phyloP scores from a whole-genome alignment of 2,113 vertebrate species.

The Oncorhynchus gorbuscha region DNA sequence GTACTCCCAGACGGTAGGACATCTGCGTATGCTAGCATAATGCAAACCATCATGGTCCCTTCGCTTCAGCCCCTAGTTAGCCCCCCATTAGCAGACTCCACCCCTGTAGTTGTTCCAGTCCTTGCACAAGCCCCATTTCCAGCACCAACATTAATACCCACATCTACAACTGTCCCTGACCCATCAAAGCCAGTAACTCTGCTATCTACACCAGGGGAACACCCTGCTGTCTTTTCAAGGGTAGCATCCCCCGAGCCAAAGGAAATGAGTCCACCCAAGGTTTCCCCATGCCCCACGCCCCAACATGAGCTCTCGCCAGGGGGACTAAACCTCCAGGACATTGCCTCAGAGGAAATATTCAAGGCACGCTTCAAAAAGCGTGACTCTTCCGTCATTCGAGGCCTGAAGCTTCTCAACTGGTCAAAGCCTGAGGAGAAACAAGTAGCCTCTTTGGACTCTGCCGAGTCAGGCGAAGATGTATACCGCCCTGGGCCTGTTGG shows the following conservation, averaged over 20 bases:
- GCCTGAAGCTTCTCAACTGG: conserved; percentile 84
- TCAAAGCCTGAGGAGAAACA: conserved; percentile 86
- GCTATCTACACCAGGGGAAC: conserved; percentile 59
- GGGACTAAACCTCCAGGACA: conserved; percentile 76
- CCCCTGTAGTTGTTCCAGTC: conserved; percentile 25
- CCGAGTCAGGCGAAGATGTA: conserved; percentile 80
- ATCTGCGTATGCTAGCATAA: conserved; percentile 88
- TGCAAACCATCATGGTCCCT: conserved; percentile 84
- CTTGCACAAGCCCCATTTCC: conserved; percentile 9
- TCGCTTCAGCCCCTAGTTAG: conserved; percentile 50
- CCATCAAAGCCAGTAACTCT: conserved; percentile 35
- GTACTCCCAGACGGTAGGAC: conserved; percentile 74
- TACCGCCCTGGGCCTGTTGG: conserved; percentile 87
- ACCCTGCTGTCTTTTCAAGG: conserved; percentile 76
- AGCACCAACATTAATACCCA: no score
- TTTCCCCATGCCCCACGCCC: conserved; percentile 35
- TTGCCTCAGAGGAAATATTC: conserved; percentile 92
- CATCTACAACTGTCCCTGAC: conserved; percentile 12
- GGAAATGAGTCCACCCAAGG: conserved; percentile 72
- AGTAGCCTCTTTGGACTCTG: conserved; percentile 34
- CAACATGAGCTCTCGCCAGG: conserved; percentile 48
- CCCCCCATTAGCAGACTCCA: conserved; percentile 15
- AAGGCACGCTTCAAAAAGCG: conserved; percentile 93
- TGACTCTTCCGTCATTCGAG: conserved; percentile 85
- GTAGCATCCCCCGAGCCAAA: conserved; percentile 75